Conservation (phyloP, 2,797 vertebrate species). For the Kryptolebias ocellatus region DNA sequence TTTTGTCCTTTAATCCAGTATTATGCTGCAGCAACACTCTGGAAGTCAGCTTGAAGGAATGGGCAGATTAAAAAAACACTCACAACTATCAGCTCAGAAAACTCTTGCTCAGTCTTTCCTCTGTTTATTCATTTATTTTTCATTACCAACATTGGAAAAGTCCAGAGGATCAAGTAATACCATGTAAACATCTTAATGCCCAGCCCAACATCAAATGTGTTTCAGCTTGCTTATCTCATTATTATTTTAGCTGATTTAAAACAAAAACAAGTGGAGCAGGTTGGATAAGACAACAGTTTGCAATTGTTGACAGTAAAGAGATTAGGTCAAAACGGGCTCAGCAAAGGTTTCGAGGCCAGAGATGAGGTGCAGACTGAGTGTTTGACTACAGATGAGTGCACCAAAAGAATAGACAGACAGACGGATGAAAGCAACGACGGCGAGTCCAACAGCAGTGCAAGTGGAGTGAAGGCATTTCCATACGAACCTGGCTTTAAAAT, state of each 20-base stretch:
- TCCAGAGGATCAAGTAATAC: neutral
- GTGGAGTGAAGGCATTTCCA: slow-evolving; percentile 99
- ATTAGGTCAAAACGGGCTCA: slow-evolving; percentile 46
- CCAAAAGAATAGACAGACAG: slow-evolving; percentile 85
- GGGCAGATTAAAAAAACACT: slow-evolving; percentile 17
- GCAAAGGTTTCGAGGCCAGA: slow-evolving; percentile 59
- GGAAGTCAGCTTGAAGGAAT: slow-evolving; percentile 18
- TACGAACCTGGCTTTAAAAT: slow-evolving; percentile 99
- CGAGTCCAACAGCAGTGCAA: slow-evolving; percentile 99
- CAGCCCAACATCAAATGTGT: slow-evolving; percentile 8
- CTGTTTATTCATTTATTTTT: slow-evolving; percentile 8
- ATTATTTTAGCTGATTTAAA: neutral
- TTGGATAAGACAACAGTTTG: slow-evolving; percentile 57
- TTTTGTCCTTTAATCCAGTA: slow-evolving; percentile 66
- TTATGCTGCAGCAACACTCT: slow-evolving; percentile 36
- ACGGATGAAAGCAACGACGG: slow-evolving; percentile 97
- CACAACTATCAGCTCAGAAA: slow-evolving; percentile 5
- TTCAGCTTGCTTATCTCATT: neutral
- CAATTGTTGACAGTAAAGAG: slow-evolving; percentile 35
- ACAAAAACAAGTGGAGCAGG: slow-evolving; percentile 27
- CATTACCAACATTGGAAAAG: neutral
- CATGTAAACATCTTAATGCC: slow-evolving; percentile 3
- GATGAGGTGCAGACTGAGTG: slow-evolving; percentile 75
- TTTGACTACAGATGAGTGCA: slow-evolving; percentile 76
- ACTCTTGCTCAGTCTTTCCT: neutral